Evolutionary conservation across 1,140 invertebrate species (phyloP).

Genomic region (Hetaerina americana): DNA sequence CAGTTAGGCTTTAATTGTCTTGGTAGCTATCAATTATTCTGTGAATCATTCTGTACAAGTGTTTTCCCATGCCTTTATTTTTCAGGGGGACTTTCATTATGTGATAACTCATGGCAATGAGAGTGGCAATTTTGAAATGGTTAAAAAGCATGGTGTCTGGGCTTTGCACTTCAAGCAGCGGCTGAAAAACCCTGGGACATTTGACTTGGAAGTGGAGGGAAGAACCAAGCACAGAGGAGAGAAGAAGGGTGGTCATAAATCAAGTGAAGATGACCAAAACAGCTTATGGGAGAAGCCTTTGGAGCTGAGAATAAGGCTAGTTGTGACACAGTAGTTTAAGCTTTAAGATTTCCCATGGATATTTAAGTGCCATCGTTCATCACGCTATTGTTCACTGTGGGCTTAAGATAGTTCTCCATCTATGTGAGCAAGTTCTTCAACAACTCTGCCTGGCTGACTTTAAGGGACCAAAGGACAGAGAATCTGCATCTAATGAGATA

Average conservation of each 20-base stretch:
- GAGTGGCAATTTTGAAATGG: slow-evolving; percentile 46
- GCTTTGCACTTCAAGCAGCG: slow-evolving; percentile 45
- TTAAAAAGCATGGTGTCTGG: slow-evolving; percentile 46
- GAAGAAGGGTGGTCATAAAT: slow-evolving; percentile 20
- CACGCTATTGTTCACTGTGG: not conserved
- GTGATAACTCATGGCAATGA: slow-evolving; percentile 50
- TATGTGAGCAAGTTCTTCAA: not conserved
- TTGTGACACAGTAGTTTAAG: slow-evolving; percentile 22
- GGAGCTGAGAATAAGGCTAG: slow-evolving; percentile 33
- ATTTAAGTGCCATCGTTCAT: slow-evolving; percentile 2
- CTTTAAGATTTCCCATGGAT: not conserved
- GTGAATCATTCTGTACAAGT: too few species aligned
- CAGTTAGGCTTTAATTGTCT: too few species aligned
- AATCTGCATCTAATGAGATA: too few species aligned
- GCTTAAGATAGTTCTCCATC: not conserved
- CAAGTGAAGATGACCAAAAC: slow-evolving; percentile 12
- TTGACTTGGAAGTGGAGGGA: slow-evolving; percentile 42
- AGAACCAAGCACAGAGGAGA: slow-evolving; percentile 22
- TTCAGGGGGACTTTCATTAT: slow-evolving; percentile 46
- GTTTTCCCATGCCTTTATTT: slow-evolving; percentile 20
- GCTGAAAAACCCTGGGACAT: slow-evolving; percentile 38
- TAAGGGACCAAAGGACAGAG: slow-evolving; percentile 1
- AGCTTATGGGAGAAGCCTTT: slow-evolving; percentile 39
- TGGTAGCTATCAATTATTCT: not conserved
- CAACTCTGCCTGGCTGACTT: not conserved